Conservation (phyloP, 2,113 vertebrate species). For the Apodemus sylvaticus region DNA sequence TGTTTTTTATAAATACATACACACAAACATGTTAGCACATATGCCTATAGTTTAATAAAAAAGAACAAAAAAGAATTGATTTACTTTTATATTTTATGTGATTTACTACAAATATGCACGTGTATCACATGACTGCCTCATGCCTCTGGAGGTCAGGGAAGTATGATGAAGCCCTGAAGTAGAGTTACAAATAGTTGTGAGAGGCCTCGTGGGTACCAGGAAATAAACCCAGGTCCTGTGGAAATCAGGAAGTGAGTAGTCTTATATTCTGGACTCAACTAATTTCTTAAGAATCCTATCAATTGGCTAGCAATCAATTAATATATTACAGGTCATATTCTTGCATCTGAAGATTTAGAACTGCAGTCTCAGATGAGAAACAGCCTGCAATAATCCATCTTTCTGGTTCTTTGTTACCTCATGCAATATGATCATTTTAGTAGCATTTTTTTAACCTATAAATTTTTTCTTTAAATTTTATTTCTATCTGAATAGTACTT, state of each 20-base stretch:
- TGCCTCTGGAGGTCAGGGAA: not conserved
- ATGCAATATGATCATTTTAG: not conserved
- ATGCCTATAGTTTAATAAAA: too few species aligned
- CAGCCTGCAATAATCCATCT: not conserved
- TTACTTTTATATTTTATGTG: not conserved
- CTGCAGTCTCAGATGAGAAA: not conserved
- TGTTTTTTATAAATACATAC: not conserved
- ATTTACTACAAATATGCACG: not conserved
- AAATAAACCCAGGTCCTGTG: not conserved
- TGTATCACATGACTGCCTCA: not conserved
- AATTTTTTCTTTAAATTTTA: not conserved
- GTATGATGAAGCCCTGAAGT: not conserved
- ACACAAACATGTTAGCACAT: not conserved
- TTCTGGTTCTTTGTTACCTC: not conserved
- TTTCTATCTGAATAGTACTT: not conserved
- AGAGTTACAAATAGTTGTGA: not conserved
- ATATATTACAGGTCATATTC: not conserved
- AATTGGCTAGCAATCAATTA: not conserved
- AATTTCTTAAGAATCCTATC: not conserved
- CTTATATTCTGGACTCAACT: not conserved
- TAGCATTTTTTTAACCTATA: not conserved
- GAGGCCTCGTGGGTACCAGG: accelerated
- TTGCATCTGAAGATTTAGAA: not conserved
- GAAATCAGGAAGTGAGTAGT: not conserved
- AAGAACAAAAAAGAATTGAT: too few species aligned